phyloP scores from a whole-genome alignment of 2,797 vertebrate species.

The Steatocranus sp. region DNA sequence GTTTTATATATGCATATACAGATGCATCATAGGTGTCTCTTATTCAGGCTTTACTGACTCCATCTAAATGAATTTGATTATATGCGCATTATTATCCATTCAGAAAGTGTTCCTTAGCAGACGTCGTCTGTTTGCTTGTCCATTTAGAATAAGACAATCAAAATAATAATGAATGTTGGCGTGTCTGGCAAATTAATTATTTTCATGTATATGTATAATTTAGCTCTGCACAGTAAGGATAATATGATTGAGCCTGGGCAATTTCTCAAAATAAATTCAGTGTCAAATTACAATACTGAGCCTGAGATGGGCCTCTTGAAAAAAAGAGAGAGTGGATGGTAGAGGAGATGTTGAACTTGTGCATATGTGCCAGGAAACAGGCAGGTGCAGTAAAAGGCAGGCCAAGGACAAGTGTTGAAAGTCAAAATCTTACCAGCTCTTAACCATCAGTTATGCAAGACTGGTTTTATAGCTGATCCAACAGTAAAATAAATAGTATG shows the following conservation, averaged over 20 bases:
- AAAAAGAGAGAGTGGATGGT: neutral
- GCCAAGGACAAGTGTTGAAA: conserved; percentile 28
- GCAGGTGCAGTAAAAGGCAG: neutral
- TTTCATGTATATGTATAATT: neutral
- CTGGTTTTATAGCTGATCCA: conserved; percentile 28
- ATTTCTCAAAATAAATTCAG: neutral
- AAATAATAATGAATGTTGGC: conserved; percentile 26
- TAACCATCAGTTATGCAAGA: conserved; percentile 7
- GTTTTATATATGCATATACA: neutral
- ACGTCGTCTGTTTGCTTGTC: conserved; percentile 6
- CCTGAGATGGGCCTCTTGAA: neutral
- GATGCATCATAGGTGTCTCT: neutral
- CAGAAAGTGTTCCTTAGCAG: conserved; percentile 1
- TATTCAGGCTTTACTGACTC: neutral
- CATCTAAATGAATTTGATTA: neutral
- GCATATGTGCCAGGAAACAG: neutral
- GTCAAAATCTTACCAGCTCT: conserved; percentile 6
- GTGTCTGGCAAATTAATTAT: conserved; percentile 7
- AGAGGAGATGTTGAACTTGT: neutral
- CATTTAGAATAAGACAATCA: conserved; percentile 14
- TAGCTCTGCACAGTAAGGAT: neutral
- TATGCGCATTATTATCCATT: conserved; percentile 9
- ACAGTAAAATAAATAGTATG: conserved; percentile 38
- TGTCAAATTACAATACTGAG: neutral
- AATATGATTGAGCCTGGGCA: conserved; percentile 9